Base-by-base conservation (phyloP, 1,140 invertebrate species). In the Drosophila chauvacae region DNA sequence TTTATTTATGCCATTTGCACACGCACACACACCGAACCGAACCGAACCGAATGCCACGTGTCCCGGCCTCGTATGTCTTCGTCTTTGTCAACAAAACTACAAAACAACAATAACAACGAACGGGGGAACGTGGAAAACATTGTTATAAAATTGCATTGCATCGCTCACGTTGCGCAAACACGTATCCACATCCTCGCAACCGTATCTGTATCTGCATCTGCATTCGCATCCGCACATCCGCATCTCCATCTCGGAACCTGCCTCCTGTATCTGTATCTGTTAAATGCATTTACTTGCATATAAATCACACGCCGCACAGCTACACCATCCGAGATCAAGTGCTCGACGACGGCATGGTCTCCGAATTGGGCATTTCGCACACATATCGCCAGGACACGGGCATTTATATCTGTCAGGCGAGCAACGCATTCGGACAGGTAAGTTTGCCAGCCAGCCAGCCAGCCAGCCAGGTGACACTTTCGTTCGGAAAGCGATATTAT, bases 331-430 rank as follows among this genome's bases (percentile, higher is more conserved):
- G 96, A 64, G 95, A 96, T 92, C 96, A 96, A 93, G 93, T 95
- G n/a, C 92, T 96, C 56, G 95, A 96, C 70, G 96, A 96, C 77
- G 97, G 97, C n/a, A 95, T 96, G 87, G 95, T 97, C 42, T 97
- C 97, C 20, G 96, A 97, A 90, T 93, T 99, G 51, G 95, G 95
- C 57, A 96, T 99, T 57, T 94, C 96, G 57, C 95, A 96, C 75
- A 97, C 97, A 3, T 96, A 96, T 69, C 94, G 97, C 39, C 96
- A 96, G 80, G 98, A 99, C 93, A 97, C 97, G 3, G 97, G 96
- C 7, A 95, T 97, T 53, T 96, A 98, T 91, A 96, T 97, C 23
- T 99, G 98, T 93, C 94, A 95, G 57, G 97, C 97, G 1, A 96
- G 95, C 62, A 99, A 99, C 93, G 94, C 96, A 47, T 97, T 98